These are phyloP conservation scores for Lepidonotus clava DNA, from an alignment of 2,888 invertebrate genomes.

Conservation along the genomic window DNA sequence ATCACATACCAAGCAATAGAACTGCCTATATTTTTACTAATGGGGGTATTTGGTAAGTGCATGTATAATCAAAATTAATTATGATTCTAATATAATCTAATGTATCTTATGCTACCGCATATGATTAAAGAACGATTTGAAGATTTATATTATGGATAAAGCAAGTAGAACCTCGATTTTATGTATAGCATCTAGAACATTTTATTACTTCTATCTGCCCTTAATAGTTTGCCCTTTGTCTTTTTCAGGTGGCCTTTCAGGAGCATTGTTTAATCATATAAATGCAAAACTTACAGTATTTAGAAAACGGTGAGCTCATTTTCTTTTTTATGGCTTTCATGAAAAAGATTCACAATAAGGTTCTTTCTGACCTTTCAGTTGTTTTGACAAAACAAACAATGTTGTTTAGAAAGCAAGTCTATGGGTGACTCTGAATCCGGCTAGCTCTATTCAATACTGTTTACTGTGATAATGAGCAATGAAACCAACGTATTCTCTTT, in stretches of 20 bases:
- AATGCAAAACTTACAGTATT: slow-evolving; percentile 65
- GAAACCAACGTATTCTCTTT: no score
- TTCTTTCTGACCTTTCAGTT: neutral
- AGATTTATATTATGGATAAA: no score
- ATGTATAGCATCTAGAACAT: neutral
- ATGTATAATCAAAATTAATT: no score
- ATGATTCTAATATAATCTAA: no score
- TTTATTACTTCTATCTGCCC: neutral
- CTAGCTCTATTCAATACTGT: no score
- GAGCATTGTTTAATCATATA: slow-evolving; percentile 61
- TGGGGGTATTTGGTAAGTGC: slow-evolving; percentile 84
- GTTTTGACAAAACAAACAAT: no score
- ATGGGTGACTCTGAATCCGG: no score
- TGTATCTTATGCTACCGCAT: no score
- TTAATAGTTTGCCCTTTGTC: neutral
- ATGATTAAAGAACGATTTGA: no score
- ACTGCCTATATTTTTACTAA: slow-evolving; percentile 91
- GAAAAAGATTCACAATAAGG: neutral
- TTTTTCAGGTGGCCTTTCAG: slow-evolving; percentile 78
- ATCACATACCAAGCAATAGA: slow-evolving; percentile 81
- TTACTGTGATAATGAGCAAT: no score
- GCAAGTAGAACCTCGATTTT: no score
- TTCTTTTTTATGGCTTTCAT: neutral
- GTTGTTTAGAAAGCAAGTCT: no score
- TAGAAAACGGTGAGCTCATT: slow-evolving; percentile 60